These are phyloP conservation scores for Tragopan temminckii DNA, from an alignment of 2,797 vertebrate species.

Conservation along the genomic window DNA sequence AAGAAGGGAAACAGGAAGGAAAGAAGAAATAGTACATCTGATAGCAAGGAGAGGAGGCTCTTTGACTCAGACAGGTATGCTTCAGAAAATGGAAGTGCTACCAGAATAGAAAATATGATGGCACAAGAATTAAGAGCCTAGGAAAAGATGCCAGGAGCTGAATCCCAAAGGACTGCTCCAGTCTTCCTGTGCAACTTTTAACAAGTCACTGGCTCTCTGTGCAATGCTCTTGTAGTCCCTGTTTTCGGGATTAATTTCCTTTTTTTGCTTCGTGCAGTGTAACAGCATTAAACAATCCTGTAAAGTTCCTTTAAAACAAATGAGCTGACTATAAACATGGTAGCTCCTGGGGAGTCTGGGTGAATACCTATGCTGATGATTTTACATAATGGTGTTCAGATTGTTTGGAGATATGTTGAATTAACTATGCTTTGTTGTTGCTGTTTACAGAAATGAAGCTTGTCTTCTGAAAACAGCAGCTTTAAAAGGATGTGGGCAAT, in stretches of 20 bases:
- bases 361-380: background rate
- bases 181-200: constrained; percentile 43
- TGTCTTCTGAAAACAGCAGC: background rate
- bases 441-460: background rate
- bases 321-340: background rate
- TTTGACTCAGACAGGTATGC: constrained; percentile 32
- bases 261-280: background rate
- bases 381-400: too few species aligned
- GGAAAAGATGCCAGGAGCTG: constrained; percentile 16
- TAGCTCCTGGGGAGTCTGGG: background rate
- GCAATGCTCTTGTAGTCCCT: background rate
- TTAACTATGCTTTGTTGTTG: background rate
- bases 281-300: background rate
- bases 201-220: background rate
- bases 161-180: constrained; percentile 25
- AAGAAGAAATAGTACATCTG: constrained; percentile 51
- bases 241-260: constrained; percentile 42
- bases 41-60: background rate
- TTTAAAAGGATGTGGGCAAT: background rate
- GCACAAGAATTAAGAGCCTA: background rate
- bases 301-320: background rate
- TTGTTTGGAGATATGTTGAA: too few species aligned
- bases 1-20: constrained; percentile 60
- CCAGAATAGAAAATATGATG: constrained; percentile 18
- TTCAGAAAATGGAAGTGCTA: background rate